Conservation (phyloP, 2,888 invertebrate genomes). For the Cistogaster globosa region DNA sequence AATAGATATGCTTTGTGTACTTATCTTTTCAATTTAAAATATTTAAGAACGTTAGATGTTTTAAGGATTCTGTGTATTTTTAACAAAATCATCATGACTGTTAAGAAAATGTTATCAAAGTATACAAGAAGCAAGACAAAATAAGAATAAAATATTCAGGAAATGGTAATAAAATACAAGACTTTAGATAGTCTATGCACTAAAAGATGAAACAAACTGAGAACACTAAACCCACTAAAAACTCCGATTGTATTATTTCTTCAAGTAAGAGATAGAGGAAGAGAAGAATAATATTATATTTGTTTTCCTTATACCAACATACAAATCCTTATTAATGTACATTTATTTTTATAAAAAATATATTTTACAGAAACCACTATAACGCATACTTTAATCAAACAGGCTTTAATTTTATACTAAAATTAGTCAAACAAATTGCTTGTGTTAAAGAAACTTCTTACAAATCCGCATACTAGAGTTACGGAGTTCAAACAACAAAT, state of each 20-base stretch:
- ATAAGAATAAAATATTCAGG: constrained; percentile 44
- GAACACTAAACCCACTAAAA: not conserved
- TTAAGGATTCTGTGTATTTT: constrained; percentile 42
- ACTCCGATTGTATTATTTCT: constrained; percentile 33
- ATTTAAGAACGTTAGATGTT: constrained; percentile 61
- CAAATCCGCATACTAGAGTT: too few species aligned
- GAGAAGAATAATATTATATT: constrained; percentile 13
- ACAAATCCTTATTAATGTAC: constrained; percentile 32
- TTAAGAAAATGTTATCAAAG: constrained; percentile 16
- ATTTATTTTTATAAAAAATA: constrained; percentile 26
- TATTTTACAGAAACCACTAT: not conserved
- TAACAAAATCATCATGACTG: constrained; percentile 47
- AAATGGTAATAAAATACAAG: constrained; percentile 67
- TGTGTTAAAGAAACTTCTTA: too few species aligned
- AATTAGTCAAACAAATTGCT: not conserved
- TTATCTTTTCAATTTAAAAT: constrained; percentile 68
- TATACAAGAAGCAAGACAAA: not conserved
- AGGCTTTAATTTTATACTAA: not conserved
- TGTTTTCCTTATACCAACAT: constrained; percentile 5
- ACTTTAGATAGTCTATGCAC: constrained; percentile 46
- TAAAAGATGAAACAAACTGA: constrained; percentile 2
- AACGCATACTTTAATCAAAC: constrained; percentile 14
- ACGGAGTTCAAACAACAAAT: too few species aligned
- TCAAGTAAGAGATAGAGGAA: not conserved
- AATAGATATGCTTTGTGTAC: constrained; percentile 46